Evolutionary conservation across 2,888 invertebrate species (phyloP).

Genomic region (Anagyrus pseudococci): DNA sequence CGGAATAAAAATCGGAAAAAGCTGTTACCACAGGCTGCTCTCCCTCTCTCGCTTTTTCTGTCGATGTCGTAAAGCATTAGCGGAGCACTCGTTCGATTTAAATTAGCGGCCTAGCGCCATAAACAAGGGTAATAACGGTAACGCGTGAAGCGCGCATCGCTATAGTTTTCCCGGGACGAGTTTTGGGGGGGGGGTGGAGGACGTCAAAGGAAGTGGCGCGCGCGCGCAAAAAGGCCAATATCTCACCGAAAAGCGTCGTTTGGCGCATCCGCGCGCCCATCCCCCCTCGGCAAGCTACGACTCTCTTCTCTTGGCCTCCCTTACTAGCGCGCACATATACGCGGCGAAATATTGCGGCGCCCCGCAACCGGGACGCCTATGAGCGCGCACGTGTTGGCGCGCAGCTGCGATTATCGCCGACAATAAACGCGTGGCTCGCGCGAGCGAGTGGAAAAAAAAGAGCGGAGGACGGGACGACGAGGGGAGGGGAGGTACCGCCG

Average conservation of each 20-base stretch:
- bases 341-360: slow-evolving; percentile 4
- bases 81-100: slow-evolving; percentile 11
- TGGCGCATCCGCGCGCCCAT: slow-evolving; percentile 20
- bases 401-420: slow-evolving; percentile 14
- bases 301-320: slow-evolving; percentile 9
- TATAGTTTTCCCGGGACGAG: slow-evolving; percentile 20
- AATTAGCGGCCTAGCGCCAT: slow-evolving; percentile 28
- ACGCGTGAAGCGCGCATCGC: slow-evolving; percentile 9
- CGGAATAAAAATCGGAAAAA: not conserved
- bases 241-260: slow-evolving; percentile 10
- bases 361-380: not conserved
- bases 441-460: not conserved
- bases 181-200: not conserved
- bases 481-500: slow-evolving; percentile 7
- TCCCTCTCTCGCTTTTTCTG: not conserved
- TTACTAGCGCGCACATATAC: not conserved
- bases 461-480: not conserved
- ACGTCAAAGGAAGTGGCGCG: not conserved
- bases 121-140: slow-evolving; percentile 31
- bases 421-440: not conserved
- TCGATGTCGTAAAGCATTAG: not conserved
- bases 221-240: not conserved
- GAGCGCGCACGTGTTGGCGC: slow-evolving; percentile 2
- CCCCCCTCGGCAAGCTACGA: too few species aligned
- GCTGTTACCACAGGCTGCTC: not conserved